Base-by-base conservation (phyloP, 2,797 vertebrate genomes). In the Cossypha dichroa region DNA sequence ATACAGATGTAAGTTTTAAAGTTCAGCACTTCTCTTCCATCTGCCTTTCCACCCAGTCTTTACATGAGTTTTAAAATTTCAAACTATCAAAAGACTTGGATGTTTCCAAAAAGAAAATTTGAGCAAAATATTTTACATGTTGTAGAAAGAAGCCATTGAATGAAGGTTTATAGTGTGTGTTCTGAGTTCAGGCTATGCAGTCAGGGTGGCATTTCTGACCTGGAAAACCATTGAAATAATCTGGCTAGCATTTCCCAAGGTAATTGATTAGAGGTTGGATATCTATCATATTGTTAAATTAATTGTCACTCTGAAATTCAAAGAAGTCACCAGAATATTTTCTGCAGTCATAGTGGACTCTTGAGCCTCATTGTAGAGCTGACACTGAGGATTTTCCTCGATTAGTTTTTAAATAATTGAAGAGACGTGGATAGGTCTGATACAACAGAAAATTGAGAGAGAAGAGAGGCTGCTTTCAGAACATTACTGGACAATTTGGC, bases 391-490 rank as follows among this genome's bases (percentile, higher is more conserved):
- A 73, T 51, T 82, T 82, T 58, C 55, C 49, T 82, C 4, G 0
- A 29, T n/a, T 49, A 49, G 54, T 56, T 84, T 88, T 70, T 74
- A 86, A 84, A 76, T 86, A 74, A 74, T 84, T 78, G 28, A 59
- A 72, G n/a, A 79, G 41, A 34, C 1, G 0, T 58, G n/a, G 38
- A 17, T 26, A 73, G 63, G n/a, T 62, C 46, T 85, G 63, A 69
- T 46, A 49, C 21, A 76, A 79, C 15, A 82, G 59, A 73, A 68
- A 88, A 72, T 5, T 68, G 34, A 79, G 23, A 33, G 54, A 52
- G 34, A 82, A 58, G 6, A 73, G 29, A 79, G 12, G 38, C 60
- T 59, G n/a, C 13, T 70, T 90, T 91, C 38, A 52, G 74, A 90
- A 75, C 11, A 49, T 81, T 72, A 68, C 33, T 52, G 15, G 60